Conservation (phyloP, 2,113 vertebrate species). For the Rhinoptilus africanus region DNA sequence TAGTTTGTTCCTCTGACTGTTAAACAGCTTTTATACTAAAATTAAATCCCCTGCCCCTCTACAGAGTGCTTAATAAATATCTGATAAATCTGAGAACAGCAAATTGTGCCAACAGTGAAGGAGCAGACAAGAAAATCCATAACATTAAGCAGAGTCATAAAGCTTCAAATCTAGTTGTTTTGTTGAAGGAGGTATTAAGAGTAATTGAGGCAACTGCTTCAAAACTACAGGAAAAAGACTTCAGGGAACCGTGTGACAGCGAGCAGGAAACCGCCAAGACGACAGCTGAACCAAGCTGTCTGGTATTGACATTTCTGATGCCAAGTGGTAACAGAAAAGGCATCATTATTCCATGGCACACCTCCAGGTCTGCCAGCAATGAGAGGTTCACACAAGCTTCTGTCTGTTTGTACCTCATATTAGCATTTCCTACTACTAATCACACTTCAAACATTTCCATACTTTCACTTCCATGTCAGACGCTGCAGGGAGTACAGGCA, state of each 20-base stretch:
- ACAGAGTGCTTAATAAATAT: background rate
- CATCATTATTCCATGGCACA: background rate
- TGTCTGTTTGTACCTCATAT: background rate
- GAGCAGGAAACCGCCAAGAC: background rate
- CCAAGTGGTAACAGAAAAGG: background rate
- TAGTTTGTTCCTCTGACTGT: background rate
- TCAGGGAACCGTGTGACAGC: background rate
- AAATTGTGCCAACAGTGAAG: background rate
- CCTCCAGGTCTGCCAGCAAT: background rate
- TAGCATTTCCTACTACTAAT: background rate
- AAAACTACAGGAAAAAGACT: background rate
- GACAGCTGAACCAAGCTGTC: background rate
- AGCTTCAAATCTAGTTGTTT: background rate
- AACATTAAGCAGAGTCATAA: rapidly evolving
- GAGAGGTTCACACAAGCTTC: background rate
- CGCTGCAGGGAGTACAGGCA: background rate
- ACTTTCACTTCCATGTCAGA: background rate
- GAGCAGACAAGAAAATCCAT: background rate
- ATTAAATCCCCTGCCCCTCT: background rate
- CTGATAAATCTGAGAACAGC: background rate
- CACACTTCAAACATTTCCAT: background rate
- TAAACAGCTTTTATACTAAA: background rate
- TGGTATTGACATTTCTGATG: background rate
- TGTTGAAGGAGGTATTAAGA: background rate
- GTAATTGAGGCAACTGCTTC: background rate